These are phyloP conservation scores for Brachyrhaphis roseni DNA, from an alignment of 2,797 vertebrate genomes.

Conservation along the genomic window DNA sequence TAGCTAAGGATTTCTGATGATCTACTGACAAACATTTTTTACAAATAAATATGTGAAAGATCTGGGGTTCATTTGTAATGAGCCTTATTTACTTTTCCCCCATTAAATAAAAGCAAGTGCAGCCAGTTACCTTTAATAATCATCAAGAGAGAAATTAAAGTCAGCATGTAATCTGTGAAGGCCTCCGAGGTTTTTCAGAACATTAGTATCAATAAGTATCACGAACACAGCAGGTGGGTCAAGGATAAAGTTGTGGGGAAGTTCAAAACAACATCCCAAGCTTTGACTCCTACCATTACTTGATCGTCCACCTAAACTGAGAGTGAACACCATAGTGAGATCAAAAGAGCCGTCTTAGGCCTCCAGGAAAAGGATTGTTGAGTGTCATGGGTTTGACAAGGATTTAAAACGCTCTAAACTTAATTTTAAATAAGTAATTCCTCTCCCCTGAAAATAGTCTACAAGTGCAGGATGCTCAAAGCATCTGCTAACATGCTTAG, in stretches of 20 bases:
- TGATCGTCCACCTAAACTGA: neutral
- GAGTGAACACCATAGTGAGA: neutral
- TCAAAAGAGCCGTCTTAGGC: neutral
- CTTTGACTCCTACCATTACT: neutral
- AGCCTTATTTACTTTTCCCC: neutral
- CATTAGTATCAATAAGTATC: neutral
- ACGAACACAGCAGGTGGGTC: neutral
- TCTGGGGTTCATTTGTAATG: neutral
- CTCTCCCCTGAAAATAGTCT: neutral
- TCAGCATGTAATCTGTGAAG: neutral
- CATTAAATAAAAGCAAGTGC: neutral
- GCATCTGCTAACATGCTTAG: neutral
- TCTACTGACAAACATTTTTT: no score
- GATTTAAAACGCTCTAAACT: neutral
- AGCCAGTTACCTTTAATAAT: neutral
- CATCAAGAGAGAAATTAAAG: neutral
- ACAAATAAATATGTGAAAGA: neutral
- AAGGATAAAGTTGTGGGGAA: neutral
- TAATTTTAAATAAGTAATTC: neutral
- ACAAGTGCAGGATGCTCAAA: neutral
- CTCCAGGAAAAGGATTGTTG: neutral
- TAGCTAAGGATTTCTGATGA: no score
- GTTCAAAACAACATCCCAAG: neutral
- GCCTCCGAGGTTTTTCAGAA: neutral
- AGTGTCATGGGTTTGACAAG: neutral